Base-by-base conservation (phyloP, 2,888 invertebrate species). In the Drosophila merina region DNA sequence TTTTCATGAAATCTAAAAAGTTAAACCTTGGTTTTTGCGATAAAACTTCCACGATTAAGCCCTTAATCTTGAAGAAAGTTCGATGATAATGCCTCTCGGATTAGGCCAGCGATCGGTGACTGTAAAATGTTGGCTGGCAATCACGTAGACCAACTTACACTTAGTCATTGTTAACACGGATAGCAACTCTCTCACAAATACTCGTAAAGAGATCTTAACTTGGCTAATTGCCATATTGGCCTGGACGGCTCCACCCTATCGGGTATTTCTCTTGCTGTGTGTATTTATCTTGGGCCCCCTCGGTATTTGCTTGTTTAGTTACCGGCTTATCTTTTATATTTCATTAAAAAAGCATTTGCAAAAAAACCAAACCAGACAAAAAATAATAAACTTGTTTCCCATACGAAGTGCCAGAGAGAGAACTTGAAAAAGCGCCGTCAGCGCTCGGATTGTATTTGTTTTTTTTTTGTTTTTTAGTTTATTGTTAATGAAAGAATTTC, bases 321-420 rank as follows among this genome's bases (percentile, higher is more conserved):
- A 52, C 66, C 79, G 60, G 74, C 83, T 85, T 87, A 82, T 87
- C 83, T 79, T 66, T 70, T 63, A 58, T 84, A 81, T 86, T 84
- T 88, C 77, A 84, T 88, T 83, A 84, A 84, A 88, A 83, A 86
- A 66, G 72, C 84, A 88, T 84, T 88, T 84, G 88, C 86, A 80
- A 81, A 81, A 81, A 81, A 83, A 31, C 12, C 12, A 30, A n/a
- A 56, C 36, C 48, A 30, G 12, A 28, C 28, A 36, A 28, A 28
- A 52, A 52, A 38, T 76, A 77, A 80, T 66, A 84, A 81, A 81
- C 81, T 81, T 64, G 81, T 81, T 81, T 85, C 82, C 72, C 81
- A 78, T 75, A 76, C 49, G 38, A 44, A 57, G 25, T 30, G 42
- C 44, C 14, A 1, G 49, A 62, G n/a, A 26, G 48, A 45, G 54